These are phyloP conservation scores for Ciconia maguari DNA, from an alignment of 2,113 vertebrate species.

Conservation along the genomic window DNA sequence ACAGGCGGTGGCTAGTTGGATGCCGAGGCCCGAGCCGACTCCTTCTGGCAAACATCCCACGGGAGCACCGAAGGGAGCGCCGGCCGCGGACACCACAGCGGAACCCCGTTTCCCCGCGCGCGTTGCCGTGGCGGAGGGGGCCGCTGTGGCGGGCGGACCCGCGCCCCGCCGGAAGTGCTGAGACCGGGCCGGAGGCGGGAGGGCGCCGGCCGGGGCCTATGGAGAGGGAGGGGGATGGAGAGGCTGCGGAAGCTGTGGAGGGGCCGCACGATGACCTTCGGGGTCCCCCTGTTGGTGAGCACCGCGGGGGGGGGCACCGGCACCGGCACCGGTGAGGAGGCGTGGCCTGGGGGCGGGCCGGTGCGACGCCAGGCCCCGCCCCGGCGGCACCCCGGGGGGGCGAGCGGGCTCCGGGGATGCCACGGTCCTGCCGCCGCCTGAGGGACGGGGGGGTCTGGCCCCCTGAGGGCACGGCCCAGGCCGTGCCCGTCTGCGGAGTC, in stretches of 20 bases:
- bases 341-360: neutral
- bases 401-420: neutral
- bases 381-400: too few species aligned
- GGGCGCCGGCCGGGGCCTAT: too few species aligned
- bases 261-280: conserved; percentile 81
- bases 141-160: neutral
- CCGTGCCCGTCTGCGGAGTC: neutral
- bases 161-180: neutral
- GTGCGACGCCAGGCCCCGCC: neutral
- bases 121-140: neutral
- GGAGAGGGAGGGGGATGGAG: neutral
- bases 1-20: neutral
- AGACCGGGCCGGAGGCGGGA: neutral
- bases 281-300: conserved; percentile 89
- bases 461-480: neutral
- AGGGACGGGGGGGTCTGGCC: too few species aligned
- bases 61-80: accelerated
- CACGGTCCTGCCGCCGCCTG: neutral
- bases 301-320: too few species aligned
- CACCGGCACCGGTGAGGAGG: neutral
- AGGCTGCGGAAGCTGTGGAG: conserved; percentile 15
- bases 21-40: neutral
- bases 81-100: accelerated
- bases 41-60: neutral
- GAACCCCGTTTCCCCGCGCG: accelerated